Percentiles rank a stretch among this genome's conserved stretches.
phyloP scores from a whole-genome alignment of 2,113 vertebrate species.

The Xiphorhynchus elegans region DNA sequence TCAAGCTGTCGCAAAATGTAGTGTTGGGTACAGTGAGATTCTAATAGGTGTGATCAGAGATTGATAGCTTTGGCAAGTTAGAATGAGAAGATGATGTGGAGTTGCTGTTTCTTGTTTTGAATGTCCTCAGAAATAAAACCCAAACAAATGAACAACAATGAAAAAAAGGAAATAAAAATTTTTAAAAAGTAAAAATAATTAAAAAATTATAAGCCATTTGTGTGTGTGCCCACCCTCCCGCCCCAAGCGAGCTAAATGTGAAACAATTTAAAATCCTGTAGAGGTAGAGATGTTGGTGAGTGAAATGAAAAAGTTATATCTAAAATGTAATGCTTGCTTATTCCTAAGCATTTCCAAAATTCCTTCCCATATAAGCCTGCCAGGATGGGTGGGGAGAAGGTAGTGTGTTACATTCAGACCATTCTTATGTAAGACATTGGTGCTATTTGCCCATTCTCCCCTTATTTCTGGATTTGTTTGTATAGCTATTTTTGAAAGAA shows the following conservation, averaged over 20 bases:
- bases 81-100: slow-evolving; percentile 39
- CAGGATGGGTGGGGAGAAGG: background rate
- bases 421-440: background rate
- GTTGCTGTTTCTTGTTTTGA: slow-evolving; percentile 37
- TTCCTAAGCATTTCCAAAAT: slow-evolving; percentile 24
- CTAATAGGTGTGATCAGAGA: slow-evolving; percentile 70
- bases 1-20: slow-evolving; percentile 66
- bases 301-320: background rate
- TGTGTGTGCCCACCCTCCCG: rapidly evolving
- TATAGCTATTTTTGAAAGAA: background rate
- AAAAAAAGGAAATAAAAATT: background rate
- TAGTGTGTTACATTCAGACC: background rate
- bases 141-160: background rate
- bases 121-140: background rate
- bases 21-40: slow-evolving; percentile 46
- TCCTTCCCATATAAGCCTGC: background rate
- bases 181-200: background rate
- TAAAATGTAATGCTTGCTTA: background rate
- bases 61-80: slow-evolving; percentile 57
- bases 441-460: background rate
- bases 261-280: background rate
- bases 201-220: background rate
- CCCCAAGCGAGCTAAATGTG: background rate
- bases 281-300: background rate
- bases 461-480: background rate